phyloP scores from a whole-genome alignment of 1,140 invertebrate species.

The Drosophila tani region DNA sequence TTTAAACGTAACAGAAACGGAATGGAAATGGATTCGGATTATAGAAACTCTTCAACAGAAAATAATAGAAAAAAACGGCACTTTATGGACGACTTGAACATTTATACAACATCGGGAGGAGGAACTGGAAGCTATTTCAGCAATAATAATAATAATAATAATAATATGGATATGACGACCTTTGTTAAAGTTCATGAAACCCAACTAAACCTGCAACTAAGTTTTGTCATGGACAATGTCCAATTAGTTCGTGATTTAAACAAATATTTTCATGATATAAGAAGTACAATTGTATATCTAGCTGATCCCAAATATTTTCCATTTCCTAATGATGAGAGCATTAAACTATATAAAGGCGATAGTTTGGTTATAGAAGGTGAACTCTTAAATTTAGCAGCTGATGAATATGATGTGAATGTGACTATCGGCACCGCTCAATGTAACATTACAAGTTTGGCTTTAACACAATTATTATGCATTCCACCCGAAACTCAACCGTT shows the following conservation, averaged over 20 bases:
- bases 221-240: conserved; percentile 98
- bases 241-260: conserved; percentile 94
- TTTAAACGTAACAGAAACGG: conserved; percentile 21
- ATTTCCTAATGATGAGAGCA: conserved; percentile 90
- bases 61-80: conserved; percentile 12
- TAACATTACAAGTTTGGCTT: conserved; percentile 96
- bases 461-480: conserved; percentile 94
- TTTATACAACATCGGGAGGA: conserved; percentile 53
- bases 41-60: conserved; percentile 22
- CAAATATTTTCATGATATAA: conserved; percentile 92
- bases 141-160: conserved; percentile 8
- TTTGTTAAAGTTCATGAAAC: conserved; percentile 85
- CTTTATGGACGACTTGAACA: conserved; percentile 47
- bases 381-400: conserved; percentile 95
- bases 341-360: conserved; percentile 97
- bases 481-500: conserved; percentile 94
- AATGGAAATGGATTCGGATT: neutral
- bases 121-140: conserved; percentile 44
- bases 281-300: conserved; percentile 93
- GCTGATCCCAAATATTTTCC: conserved; percentile 96
- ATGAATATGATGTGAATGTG: conserved; percentile 96
- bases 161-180: conserved; percentile 63
- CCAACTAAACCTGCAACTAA: conserved; percentile 90
- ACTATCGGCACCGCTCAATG: conserved; percentile 95
- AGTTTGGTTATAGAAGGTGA: conserved; percentile 98